phyloP scores from a whole-genome alignment of 2,797 vertebrate genomes.

The Rallus crepitans region DNA sequence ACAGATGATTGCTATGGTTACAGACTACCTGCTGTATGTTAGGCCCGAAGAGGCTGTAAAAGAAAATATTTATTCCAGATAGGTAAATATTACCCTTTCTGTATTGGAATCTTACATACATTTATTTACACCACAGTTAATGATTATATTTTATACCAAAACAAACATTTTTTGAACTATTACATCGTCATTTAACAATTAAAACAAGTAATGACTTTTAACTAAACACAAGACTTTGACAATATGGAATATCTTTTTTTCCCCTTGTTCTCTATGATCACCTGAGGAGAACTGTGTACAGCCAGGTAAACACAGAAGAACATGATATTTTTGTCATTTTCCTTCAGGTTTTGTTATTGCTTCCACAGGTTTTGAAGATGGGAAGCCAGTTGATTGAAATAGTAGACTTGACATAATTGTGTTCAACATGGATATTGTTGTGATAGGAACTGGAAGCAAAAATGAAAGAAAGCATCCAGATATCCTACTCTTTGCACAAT shows the following conservation, averaged over 20 bases:
- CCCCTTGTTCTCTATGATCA: not conserved
- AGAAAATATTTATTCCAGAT: slow-evolving; percentile 4
- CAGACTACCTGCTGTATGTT: not conserved
- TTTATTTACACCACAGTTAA: not conserved
- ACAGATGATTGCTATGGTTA: slow-evolving; percentile 43
- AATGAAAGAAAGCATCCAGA: not conserved
- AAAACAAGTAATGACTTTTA: not conserved
- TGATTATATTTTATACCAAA: not conserved
- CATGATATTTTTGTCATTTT: not conserved
- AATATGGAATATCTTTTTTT: not conserved
- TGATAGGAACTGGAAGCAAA: not conserved
- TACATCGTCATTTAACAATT: not conserved
- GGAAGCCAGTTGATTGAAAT: not conserved
- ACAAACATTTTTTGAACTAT: not conserved
- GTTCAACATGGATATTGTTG: not conserved
- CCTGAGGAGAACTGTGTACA: not conserved
- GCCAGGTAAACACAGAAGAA: not conserved
- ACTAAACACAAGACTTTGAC: not conserved
- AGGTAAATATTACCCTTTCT: not conserved
- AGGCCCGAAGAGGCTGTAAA: slow-evolving; percentile 10
- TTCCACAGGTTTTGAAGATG: not conserved
- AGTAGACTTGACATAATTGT: not conserved
- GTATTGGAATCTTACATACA: not conserved
- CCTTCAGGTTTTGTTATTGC: not conserved
- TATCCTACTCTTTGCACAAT: not conserved